These are phyloP conservation scores for Donacobius atricapilla DNA, from an alignment of 2,113 vertebrate species.

Conservation along the genomic window DNA sequence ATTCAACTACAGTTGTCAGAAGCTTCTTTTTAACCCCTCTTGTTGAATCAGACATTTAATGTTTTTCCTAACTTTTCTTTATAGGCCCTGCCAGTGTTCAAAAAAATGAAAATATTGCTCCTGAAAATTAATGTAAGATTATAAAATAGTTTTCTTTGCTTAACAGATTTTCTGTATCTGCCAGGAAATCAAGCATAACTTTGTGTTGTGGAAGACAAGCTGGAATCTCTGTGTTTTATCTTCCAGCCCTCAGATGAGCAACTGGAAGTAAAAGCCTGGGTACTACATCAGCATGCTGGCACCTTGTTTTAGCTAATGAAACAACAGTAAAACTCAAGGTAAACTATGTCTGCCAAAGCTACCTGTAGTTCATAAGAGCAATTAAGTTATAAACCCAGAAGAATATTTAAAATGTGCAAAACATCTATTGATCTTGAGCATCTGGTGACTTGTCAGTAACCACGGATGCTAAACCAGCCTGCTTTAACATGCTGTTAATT, in stretches of 20 bases:
- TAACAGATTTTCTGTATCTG: background rate
- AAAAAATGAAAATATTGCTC: background rate
- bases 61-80: background rate
- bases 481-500: slow-evolving; percentile 20
- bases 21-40: rapidly evolving
- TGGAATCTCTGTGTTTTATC: background rate
- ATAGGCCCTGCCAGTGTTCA: background rate
- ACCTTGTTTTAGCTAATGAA: background rate
- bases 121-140: background rate
- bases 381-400: slow-evolving; percentile 48
- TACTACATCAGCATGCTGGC: background rate
- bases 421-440: slow-evolving; percentile 37
- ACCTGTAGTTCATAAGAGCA: slow-evolving; percentile 38
- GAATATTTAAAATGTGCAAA: slow-evolving; percentile 54
- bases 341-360: slow-evolving; percentile 29
- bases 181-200: background rate
- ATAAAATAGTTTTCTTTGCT: background rate
- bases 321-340: slow-evolving; percentile 4
- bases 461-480: background rate
- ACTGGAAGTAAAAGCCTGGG: background rate
- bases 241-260: background rate
- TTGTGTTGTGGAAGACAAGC: background rate
- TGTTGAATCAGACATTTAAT: background rate
- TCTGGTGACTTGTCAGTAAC: slow-evolving; percentile 50
- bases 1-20: background rate